Evolutionary conservation across 2,113 vertebrate species (phyloP).

Genomic region (Scalopus aquaticus): DNA sequence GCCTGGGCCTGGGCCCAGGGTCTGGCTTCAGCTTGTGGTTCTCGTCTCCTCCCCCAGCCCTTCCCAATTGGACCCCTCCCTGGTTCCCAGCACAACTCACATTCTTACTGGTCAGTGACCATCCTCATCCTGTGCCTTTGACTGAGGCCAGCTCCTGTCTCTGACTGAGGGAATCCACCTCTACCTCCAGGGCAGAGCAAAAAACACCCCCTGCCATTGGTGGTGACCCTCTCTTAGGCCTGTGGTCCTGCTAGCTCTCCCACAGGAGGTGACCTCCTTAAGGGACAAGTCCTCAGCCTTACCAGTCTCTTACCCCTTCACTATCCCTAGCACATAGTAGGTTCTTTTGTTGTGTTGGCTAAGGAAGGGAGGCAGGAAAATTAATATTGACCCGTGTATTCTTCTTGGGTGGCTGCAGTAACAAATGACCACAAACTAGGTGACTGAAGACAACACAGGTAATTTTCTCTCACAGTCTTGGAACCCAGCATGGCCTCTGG

Average conservation of each 20-base stretch:
- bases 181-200: not conserved
- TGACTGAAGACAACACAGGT: not conserved
- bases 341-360: not conserved
- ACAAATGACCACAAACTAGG: not conserved
- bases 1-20: not conserved
- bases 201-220: not conserved
- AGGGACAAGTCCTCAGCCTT: not conserved
- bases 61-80: accelerated
- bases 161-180: not conserved
- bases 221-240: not conserved
- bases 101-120: accelerated
- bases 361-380: not conserved
- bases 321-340: not conserved
- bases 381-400: not conserved
- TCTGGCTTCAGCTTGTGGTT: not conserved
- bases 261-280: not conserved
- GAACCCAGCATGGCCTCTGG: not conserved
- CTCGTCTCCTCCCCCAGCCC: not conserved
- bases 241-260: not conserved
- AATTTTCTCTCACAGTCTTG: not conserved
- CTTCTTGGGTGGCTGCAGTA: not conserved
- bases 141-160: not conserved
- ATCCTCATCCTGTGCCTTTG: not conserved
- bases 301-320: not conserved
- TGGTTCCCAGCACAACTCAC: not conserved